Base-by-base conservation (phyloP, 2,113 vertebrate species). In the Ceyx melanurus region DNA sequence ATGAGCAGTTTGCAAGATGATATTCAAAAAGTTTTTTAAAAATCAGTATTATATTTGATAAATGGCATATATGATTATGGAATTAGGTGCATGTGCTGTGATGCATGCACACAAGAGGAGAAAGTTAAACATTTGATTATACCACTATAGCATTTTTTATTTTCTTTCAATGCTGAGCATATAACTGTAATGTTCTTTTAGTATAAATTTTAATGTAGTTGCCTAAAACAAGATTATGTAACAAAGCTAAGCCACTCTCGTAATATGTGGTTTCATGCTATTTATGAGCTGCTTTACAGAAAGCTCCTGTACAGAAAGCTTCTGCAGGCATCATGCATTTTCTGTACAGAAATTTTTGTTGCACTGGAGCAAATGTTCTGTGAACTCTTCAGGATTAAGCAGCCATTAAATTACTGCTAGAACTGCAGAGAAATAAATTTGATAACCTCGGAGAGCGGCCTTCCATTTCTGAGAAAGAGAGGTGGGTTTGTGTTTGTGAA, bases 51-150 rank as follows among this genome's bases (percentile, higher is more conserved):
- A 4, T 62, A 43, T 85, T 82, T 93, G 42, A 50, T 67, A 58
- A 70, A 58, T 61, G 35, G 18, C 19, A 18, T 60, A 43, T 37
- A 43, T 37, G 20, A 51, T 85, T 67, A 10, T 67, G 43, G 51
- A 56, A 61, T 75, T 78, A 75, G 64, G 25, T 51, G 17, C 48
- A 33, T 66, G 45, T 62, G 56, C 79, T 60, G n/a, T 77, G 89
- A 48, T 85, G 29, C 64, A 48, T 80, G 21, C 51, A 66, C 0
- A 1, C 11, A 31, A 51, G 51, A 79, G 16, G 35, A 35, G 33
- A 61, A 92, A 93, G 54, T 82, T 76, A 85, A 92, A 73, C 33
- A 64, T 82, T 83, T 92, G 35, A 76, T 84, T 92, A 26, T 25
- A 74, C 13, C 37, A 14, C 62, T 70, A 6, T 25, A 80, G 54